phyloP scores from a whole-genome alignment of 2,888 invertebrate genomes.

The Eucera pruinosa region DNA sequence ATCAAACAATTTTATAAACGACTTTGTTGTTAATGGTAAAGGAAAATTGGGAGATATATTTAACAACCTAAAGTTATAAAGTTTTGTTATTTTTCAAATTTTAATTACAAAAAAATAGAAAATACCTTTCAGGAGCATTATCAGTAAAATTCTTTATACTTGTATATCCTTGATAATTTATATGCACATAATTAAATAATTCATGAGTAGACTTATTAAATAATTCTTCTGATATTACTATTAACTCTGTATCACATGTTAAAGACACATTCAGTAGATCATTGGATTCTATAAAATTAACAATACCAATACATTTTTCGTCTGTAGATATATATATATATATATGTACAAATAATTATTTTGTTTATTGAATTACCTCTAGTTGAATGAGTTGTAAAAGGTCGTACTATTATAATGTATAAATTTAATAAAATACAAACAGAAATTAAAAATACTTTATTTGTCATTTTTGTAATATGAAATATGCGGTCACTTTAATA shows the following conservation, averaged over 20 bases:
- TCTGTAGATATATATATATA: too few species aligned
- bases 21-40: constrained; percentile 39
- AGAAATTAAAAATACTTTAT: too few species aligned
- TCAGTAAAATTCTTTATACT: constrained; percentile 59
- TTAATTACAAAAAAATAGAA: constrained; percentile 5
- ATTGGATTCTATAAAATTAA: constrained; percentile 9
- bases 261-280: background rate
- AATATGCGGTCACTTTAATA: background rate
- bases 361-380: constrained; percentile 27
- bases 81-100: background rate
- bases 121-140: constrained; percentile 69
- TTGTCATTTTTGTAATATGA: constrained; percentile 8
- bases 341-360: background rate
- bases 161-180: constrained; percentile 66
- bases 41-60: constrained; percentile 16
- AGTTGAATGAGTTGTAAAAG: background rate
- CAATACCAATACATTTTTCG: background rate
- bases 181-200: constrained; percentile 31
- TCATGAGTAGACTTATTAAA: constrained; percentile 27
- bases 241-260: constrained; percentile 45
- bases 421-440: constrained; percentile 1
- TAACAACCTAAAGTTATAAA: constrained; percentile 57
- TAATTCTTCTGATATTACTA: constrained; percentile 41
- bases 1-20: constrained; percentile 61
- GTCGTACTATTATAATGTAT: background rate